phyloP scores from a whole-genome alignment of 1,140 invertebrate genomes.

The Zaprionus capensis region DNA sequence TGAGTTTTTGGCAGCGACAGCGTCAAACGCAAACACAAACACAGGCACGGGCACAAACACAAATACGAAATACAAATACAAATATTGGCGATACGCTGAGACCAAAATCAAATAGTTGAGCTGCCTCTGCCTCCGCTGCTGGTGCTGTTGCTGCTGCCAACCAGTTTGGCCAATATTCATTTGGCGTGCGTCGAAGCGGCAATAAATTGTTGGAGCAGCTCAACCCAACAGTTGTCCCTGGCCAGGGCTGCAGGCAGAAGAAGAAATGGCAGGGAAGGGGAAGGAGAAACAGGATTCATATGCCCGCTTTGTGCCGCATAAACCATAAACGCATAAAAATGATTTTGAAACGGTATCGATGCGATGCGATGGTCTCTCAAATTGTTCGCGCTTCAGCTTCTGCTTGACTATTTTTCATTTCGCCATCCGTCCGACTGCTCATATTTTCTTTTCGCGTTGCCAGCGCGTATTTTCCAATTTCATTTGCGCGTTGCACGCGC shows the following conservation, averaged over 20 bases:
- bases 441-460: conserved; percentile 77
- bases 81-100: conserved; percentile 79
- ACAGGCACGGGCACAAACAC: conserved; percentile 51
- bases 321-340: conserved; percentile 71
- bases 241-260: background rate
- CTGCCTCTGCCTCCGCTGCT: background rate
- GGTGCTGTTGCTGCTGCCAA: background rate
- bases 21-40: conserved; percentile 59
- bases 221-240: background rate
- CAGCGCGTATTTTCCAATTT: conserved; percentile 80
- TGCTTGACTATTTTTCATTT: conserved; percentile 81
- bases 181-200: conserved; percentile 70
- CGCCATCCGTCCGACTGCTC: conserved; percentile 45
- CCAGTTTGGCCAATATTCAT: conserved; percentile 69
- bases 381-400: conserved; percentile 63
- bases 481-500: conserved; percentile 60
- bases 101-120: conserved; percentile 74
- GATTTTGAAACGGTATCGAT: conserved; percentile 61
- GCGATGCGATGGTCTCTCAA: conserved; percentile 48
- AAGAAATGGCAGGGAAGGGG: background rate
- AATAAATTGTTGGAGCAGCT: conserved; percentile 68
- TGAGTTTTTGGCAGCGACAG: conserved; percentile 63
- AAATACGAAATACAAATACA: conserved; percentile 52
- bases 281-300: conserved; percentile 37
- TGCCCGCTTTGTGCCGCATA: conserved; percentile 62